phyloP scores from a whole-genome alignment of 2,888 invertebrate species.

The Seira sanloemensis region DNA sequence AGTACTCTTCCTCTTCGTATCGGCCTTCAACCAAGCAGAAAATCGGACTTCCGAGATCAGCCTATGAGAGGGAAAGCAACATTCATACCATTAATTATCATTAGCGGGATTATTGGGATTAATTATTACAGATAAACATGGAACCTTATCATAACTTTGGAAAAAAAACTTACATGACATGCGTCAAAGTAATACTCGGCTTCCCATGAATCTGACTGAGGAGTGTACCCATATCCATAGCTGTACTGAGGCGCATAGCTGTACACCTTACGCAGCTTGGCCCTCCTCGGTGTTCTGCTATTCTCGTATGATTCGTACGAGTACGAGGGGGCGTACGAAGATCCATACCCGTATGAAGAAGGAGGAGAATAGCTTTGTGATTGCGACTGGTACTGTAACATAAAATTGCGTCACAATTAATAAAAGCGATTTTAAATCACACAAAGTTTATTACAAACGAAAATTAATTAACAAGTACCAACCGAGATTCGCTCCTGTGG shows the following conservation, averaged over 20 bases:
- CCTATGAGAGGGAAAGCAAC: constrained; percentile 56
- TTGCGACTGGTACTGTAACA: constrained; percentile 56
- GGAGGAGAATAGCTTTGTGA: constrained; percentile 45
- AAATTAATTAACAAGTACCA: constrained; percentile 39
- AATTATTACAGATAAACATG: not conserved
- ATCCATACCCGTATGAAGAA: constrained; percentile 65
- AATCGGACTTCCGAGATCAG: constrained; percentile 71
- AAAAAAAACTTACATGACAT: constrained; percentile 70
- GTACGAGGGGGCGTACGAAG: constrained; percentile 63
- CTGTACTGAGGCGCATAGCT: constrained; percentile 65
- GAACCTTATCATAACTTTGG: not conserved
- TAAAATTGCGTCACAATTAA: too few relatives aligned
- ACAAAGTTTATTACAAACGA: not conserved
- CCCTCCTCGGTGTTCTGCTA: constrained; percentile 70
- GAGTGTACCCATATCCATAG: constrained; percentile 67
- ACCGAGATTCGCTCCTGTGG: constrained; percentile 70
- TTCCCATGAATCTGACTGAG: constrained; percentile 70
- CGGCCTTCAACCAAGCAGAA: constrained; percentile 71
- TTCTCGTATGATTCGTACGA: constrained; percentile 69
- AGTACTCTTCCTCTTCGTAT: constrained; percentile 69
- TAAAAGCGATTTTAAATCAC: too few relatives aligned
- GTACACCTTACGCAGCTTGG: constrained; percentile 69
- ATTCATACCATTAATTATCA: not conserved
- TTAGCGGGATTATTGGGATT: not conserved
- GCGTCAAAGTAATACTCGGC: constrained; percentile 73